phyloP scores from a whole-genome alignment of 1,140 invertebrate species.

The Cylas formicarius region DNA sequence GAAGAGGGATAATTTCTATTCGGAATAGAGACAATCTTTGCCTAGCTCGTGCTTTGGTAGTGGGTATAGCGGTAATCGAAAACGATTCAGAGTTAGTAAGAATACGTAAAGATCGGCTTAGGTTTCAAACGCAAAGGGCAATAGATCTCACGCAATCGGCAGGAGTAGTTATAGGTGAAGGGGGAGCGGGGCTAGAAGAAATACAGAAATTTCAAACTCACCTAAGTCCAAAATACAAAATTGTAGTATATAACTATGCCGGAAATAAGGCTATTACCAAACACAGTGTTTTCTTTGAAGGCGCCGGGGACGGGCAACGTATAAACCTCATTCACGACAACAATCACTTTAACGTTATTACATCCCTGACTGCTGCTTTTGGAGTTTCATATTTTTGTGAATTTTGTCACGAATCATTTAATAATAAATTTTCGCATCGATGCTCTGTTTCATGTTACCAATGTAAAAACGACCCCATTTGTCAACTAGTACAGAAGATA shows the following conservation, averaged over 20 bases:
- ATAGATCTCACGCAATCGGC: not conserved
- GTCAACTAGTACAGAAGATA: too few species aligned
- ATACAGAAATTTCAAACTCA: constrained; percentile 10
- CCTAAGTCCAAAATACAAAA: constrained; percentile 7
- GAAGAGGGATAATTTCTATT: constrained; percentile 12
- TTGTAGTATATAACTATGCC: constrained; percentile 11
- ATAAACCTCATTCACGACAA: constrained; percentile 5
- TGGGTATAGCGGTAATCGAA: constrained; percentile 3
- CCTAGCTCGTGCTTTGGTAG: constrained; percentile 12
- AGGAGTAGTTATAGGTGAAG: not conserved
- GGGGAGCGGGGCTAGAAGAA: constrained; percentile 1
- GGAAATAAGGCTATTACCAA: constrained; percentile 2
- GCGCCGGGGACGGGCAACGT: too few species aligned
- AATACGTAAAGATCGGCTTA: not conserved
- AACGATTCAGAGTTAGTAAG: constrained; percentile 2
- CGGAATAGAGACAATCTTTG: constrained; percentile 15
- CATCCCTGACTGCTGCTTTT: constrained; percentile 6
- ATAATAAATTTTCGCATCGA: not conserved
- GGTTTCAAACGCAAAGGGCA: not conserved
- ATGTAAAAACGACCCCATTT: too few species aligned
- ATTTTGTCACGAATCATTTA: not conserved
- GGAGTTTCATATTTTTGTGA: constrained; percentile 9
- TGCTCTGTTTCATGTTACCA: constrained; percentile 3
- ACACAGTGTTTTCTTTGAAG: too few species aligned
- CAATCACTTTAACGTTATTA: constrained; percentile 3